These are phyloP conservation scores for Drosophila serrata DNA, from an alignment of 1,140 invertebrate species.

Conservation along the genomic window DNA sequence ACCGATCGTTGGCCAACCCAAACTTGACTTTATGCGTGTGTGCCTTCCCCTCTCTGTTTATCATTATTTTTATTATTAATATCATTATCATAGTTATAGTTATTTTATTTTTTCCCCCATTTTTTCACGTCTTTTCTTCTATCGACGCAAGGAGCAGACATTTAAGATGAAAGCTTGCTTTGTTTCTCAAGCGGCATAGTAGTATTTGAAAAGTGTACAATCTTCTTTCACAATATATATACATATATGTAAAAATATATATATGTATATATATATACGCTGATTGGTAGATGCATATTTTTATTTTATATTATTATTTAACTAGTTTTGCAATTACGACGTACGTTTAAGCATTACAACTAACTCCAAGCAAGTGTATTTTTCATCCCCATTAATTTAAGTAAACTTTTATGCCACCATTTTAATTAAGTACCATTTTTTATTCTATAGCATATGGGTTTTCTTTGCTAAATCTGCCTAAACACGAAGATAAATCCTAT, in stretches of 20 bases:
- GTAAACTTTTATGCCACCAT: constrained; percentile 42
- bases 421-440: constrained; percentile 12
- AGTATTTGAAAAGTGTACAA: constrained; percentile 25
- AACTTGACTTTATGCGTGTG: constrained; percentile 54
- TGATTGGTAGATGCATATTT: constrained; percentile 18
- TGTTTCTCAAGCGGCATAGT: constrained; percentile 14
- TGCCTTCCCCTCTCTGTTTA: constrained; percentile 48
- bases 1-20: constrained; percentile 15
- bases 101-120: constrained; percentile 3
- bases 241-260: constrained; percentile 4
- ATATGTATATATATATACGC: neutral
- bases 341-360: constrained; percentile 26
- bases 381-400: constrained; percentile 40
- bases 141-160: neutral
- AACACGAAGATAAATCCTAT: too few relatives aligned
- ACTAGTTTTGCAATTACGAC: constrained; percentile 27
- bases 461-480: too few relatives aligned
- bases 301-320: constrained; percentile 47
- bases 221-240: constrained; percentile 13
- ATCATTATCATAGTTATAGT: constrained; percentile 42
- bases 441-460: neutral
- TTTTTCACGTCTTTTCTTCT: neutral
- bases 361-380: constrained; percentile 40
- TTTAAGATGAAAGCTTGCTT: neutral
- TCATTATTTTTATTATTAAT: constrained; percentile 24